Evolutionary conservation across 2,888 invertebrate species (phyloP).

Genomic region (Patella caerulea): DNA sequence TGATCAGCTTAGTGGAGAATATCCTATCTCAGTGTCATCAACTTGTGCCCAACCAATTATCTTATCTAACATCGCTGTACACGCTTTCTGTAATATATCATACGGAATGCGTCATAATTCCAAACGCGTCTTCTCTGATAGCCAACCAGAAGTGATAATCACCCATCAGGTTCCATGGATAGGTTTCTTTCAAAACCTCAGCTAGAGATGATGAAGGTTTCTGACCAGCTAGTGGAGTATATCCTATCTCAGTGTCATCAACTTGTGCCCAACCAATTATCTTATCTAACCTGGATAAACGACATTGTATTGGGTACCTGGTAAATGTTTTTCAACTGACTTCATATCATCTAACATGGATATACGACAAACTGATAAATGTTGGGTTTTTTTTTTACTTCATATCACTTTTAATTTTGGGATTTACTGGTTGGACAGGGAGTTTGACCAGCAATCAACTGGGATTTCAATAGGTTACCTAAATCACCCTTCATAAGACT

Average conservation of each 20-base stretch:
- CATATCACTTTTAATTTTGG: too few species aligned
- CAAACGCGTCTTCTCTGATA: too few species aligned
- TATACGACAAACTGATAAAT: slow-evolving; percentile 24
- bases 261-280: slow-evolving; percentile 54
- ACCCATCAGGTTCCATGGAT: too few species aligned
- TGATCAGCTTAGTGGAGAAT: slow-evolving; percentile 41
- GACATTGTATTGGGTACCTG: too few species aligned
- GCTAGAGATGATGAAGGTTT: slow-evolving; percentile 45
- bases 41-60: slow-evolving; percentile 54
- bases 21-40: slow-evolving; percentile 52
- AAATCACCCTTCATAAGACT: too few species aligned
- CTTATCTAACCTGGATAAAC: slow-evolving; percentile 54
- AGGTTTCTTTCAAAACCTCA: slow-evolving; percentile 55
- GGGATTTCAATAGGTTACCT: too few species aligned
- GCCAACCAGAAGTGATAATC: too few species aligned
- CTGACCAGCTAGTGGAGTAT: slow-evolving; percentile 41
- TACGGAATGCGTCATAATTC: too few species aligned
- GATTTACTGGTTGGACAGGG: too few species aligned
- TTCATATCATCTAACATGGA: slow-evolving; percentile 45
- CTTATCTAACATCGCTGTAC: slow-evolving; percentile 43
- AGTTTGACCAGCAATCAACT: too few species aligned
- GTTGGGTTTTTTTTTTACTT: too few species aligned
- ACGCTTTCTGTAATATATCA: slow-evolving; percentile 47
- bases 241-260: slow-evolving; percentile 52
- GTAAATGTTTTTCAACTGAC: too few species aligned